A percentile compares a stretch with the other conserved stretches of the same genome.
These are phyloP conservation scores for Melangyna quadrimaculata DNA, from an alignment of 2,888 invertebrate species.

Conservation along the genomic window DNA sequence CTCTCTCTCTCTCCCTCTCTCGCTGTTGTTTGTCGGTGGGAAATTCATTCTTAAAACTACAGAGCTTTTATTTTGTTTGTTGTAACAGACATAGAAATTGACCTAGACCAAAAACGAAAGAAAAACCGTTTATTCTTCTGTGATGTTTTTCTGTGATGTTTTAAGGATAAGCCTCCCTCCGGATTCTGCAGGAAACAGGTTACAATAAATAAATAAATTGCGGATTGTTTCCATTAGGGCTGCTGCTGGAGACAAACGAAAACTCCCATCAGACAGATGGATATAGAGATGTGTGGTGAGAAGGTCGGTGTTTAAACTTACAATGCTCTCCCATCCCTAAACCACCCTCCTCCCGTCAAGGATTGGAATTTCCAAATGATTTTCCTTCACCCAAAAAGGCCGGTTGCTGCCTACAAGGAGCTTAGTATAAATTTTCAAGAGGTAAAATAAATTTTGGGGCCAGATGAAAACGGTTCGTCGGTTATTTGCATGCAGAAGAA, in stretches of 20 bases:
- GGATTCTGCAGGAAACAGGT: slow-evolving; percentile 17
- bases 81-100: slow-evolving; percentile 29
- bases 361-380: neutral
- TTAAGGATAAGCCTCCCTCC: neutral
- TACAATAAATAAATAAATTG: slow-evolving; percentile 67
- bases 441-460: slow-evolving; percentile 20
- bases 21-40: neutral
- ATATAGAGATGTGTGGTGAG: slow-evolving; percentile 45
- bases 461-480: neutral
- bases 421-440: slow-evolving; percentile 9
- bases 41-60: neutral
- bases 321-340: neutral
- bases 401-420: neutral
- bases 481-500: slow-evolving; percentile 50
- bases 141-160: no score
- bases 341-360: neutral
- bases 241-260: slow-evolving; percentile 12
- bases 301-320: slow-evolving; percentile 49
- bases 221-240: slow-evolving; percentile 54
- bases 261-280: slow-evolving; percentile 38
- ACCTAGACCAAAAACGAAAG: slow-evolving; percentile 45
- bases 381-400: neutral
- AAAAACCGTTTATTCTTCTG: neutral
- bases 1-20: neutral
- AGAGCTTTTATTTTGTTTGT: neutral